Percentiles rank a stretch among this genome's conserved stretches.
Conservation (phyloP, 1,140 invertebrate species). For the Meloidogyne chitwoodi region DNA sequence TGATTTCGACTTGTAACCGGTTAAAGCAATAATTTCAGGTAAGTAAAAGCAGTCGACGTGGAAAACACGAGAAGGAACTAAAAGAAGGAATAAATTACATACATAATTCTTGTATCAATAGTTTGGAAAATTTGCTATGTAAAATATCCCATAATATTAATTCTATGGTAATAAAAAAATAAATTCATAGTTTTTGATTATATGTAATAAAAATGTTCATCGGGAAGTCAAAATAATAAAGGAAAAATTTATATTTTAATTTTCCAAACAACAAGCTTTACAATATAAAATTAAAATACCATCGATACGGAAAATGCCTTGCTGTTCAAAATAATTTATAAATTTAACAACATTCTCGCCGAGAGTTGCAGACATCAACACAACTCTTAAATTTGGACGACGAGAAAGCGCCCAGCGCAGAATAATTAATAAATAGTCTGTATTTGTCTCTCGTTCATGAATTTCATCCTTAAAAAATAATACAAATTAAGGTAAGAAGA, state of each 20-base stretch:
- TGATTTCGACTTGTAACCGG: constrained; percentile 45
- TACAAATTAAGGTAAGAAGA: neutral
- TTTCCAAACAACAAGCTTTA: no score
- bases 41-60: constrained; percentile 75
- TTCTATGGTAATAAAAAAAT: no score
- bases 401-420: constrained; percentile 73
- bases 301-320: constrained; percentile 70
- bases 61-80: constrained; percentile 76
- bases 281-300: constrained; percentile 59
- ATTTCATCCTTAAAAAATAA: constrained; percentile 73
- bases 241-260: no score
- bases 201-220: no score
- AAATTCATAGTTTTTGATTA: no score
- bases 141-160: no score
- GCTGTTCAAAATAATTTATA: constrained; percentile 79
- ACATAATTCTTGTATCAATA: no score
- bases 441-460: constrained; percentile 84
- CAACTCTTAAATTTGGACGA: constrained; percentile 64
- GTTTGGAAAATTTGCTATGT: no score
- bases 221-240: no score
- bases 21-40: constrained; percentile 72
- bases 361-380: constrained; percentile 92
- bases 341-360: constrained; percentile 73
- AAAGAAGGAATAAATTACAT: constrained; percentile 63
- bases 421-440: constrained; percentile 84